phyloP scores from a whole-genome alignment of 2,797 vertebrate genomes.

The Australoheros facetus region DNA sequence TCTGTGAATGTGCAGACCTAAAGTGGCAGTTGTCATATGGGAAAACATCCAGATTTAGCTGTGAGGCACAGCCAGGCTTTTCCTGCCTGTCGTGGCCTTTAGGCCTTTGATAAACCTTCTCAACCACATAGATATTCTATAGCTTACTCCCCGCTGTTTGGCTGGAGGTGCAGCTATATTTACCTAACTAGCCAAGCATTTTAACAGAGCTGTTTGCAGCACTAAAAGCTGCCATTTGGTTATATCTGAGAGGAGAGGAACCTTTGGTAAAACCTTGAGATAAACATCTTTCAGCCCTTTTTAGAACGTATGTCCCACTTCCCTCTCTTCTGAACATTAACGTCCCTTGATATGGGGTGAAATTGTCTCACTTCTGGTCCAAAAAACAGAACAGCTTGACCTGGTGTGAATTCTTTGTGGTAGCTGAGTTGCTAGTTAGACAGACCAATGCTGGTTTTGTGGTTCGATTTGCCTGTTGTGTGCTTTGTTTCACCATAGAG shows the following conservation, averaged over 20 bases:
- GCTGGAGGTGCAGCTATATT: conserved; percentile 56
- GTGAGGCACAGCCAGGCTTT: conserved; percentile 16
- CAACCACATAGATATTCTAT: conserved; percentile 57
- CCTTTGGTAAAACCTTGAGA: conserved; percentile 51
- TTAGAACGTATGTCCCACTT: conserved; percentile 62
- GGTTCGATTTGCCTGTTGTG: background rate
- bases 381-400: background rate
- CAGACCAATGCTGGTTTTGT: conserved; percentile 21
- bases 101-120: conserved; percentile 40
- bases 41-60: conserved; percentile 56
- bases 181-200: conserved; percentile 38
- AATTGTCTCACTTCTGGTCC: conserved; percentile 32
- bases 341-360: conserved; percentile 26
- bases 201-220: conserved; percentile 21
- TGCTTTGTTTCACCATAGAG: background rate
- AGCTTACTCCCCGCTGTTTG: conserved; percentile 13
- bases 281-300: conserved; percentile 61
- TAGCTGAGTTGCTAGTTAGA: conserved; percentile 5
- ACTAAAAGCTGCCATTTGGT: conserved; percentile 29
- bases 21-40: conserved; percentile 54
- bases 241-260: conserved; percentile 56
- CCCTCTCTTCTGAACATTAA: conserved; percentile 43
- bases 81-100: conserved; percentile 34
- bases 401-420: conserved; percentile 16
- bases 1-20: conserved; percentile 16